phyloP scores from a whole-genome alignment of 2,113 vertebrate species.

The Solea solea region DNA sequence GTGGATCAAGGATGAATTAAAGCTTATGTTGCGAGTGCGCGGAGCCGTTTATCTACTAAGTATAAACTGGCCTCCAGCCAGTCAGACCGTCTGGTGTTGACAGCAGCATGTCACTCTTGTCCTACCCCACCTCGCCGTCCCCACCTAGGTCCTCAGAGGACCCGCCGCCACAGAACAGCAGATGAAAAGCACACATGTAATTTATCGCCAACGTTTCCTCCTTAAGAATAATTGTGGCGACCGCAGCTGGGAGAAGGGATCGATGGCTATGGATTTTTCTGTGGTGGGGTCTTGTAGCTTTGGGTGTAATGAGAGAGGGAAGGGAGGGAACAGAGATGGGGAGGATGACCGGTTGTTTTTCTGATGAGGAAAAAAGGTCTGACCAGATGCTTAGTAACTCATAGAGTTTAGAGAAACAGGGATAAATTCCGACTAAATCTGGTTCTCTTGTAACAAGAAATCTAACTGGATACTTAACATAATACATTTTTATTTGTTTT shows the following conservation, averaged over 20 bases:
- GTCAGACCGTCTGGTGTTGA: conserved; percentile 43
- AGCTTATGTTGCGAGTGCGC: neutral
- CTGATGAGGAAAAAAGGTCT: conserved; percentile 46
- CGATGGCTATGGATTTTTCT: conserved; percentile 97
- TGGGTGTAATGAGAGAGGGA: conserved; percentile 90
- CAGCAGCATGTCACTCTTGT: conserved; percentile 45
- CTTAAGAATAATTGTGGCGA: conserved; percentile 99
- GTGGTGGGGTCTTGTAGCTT: conserved; percentile 97
- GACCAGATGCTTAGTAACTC: conserved; percentile 41
- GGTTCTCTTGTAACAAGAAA: too few relatives aligned
- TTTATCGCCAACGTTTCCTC: conserved; percentile 98
- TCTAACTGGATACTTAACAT: too few relatives aligned
- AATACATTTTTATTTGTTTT: neutral
- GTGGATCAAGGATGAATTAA: neutral
- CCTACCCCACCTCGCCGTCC: conserved; percentile 87
- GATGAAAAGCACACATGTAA: conserved; percentile 99
- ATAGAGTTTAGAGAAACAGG: conserved; percentile 23
- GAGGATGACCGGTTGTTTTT: conserved; percentile 79
- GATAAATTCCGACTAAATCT: conserved; percentile 3
- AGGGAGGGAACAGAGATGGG: conserved; percentile 69
- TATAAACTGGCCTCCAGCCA: conserved; percentile 14
- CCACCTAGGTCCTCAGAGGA: conserved; percentile 84
- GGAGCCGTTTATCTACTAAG: neutral
- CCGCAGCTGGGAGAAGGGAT: conserved; percentile 86
- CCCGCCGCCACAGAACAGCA: conserved; percentile 91